phyloP scores from a whole-genome alignment of 92 coral and sea anemone species.

The Phymanthus crucifer region DNA sequence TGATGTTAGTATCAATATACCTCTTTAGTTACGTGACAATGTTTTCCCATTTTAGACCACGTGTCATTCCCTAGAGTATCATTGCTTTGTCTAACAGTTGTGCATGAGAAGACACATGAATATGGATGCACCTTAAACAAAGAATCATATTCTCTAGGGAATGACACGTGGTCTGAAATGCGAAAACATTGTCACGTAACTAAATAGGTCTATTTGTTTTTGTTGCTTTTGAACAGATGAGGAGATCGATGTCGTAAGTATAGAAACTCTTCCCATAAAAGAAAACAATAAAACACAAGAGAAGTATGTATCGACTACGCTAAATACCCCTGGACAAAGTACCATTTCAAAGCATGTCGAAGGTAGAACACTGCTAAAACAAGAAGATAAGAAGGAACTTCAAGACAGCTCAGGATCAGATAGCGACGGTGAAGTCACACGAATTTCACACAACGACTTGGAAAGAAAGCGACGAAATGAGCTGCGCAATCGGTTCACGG shows the following conservation, averaged over 20 bases:
- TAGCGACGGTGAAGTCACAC: slow-evolving; percentile 48
- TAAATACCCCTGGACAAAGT: background rate
- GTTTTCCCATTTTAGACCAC: no score
- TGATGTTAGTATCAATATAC: no score
- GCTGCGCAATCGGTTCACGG: slow-evolving; percentile 68
- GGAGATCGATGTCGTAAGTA: slow-evolving; percentile 79
- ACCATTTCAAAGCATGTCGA: background rate
- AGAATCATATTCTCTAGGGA: no score
- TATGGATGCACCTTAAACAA: no score
- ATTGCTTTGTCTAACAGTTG: no score
- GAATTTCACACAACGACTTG: slow-evolving; percentile 75
- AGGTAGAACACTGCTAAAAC: slow-evolving; percentile 27
- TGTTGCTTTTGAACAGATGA: slow-evolving; percentile 55
- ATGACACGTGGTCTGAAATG: no score
- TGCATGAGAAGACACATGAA: no score
- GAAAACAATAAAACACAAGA: slow-evolving; percentile 9
- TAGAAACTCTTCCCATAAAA: slow-evolving; percentile 20
- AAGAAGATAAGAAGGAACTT: slow-evolving; percentile 15
- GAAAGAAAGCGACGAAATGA: slow-evolving; percentile 80
- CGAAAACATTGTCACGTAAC: background rate
- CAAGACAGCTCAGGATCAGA: slow-evolving; percentile 47
- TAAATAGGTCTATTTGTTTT: background rate
- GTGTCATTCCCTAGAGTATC: no score
- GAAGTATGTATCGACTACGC: background rate
- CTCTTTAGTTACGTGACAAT: no score